phyloP scores from a whole-genome alignment of 2,888 invertebrate species.

The Kryphioiulus occultus region DNA sequence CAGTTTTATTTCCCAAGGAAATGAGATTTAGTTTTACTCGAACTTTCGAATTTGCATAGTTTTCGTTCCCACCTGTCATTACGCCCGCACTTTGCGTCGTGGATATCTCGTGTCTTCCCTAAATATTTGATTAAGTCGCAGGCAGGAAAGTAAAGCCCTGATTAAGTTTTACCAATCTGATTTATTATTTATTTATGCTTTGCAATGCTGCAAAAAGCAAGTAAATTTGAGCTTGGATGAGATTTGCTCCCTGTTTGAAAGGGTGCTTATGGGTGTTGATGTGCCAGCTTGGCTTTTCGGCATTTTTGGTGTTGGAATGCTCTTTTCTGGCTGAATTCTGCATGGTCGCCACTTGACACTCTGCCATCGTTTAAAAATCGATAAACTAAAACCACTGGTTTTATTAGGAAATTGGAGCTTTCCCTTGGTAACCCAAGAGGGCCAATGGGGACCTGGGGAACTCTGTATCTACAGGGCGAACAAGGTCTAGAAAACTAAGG shows the following conservation, averaged over 20 bases:
- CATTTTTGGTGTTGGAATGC: no score
- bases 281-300: no score
- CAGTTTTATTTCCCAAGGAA: not conserved
- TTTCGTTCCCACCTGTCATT: not conserved
- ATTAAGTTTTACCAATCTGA: slow-evolving; percentile 13
- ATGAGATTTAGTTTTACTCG: not conserved
- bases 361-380: no score
- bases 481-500: no score
- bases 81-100: not conserved
- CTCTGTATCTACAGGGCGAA: no score
- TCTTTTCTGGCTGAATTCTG: no score
- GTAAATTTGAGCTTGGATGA: not conserved
- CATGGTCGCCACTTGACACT: no score
- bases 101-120: not conserved
- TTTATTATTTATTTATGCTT: not conserved
- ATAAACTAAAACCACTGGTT: no score
- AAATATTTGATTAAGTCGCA: not conserved
- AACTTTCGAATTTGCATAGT: not conserved
- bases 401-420: no score
- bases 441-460: no score
- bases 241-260: not conserved
- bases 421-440: no score
- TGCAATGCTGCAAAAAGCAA: not conserved
- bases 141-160: not conserved
- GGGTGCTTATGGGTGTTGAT: not conserved